Evolutionary conservation across 2,797 vertebrate species (phyloP).

Genomic region (Varecia variegata): DNA sequence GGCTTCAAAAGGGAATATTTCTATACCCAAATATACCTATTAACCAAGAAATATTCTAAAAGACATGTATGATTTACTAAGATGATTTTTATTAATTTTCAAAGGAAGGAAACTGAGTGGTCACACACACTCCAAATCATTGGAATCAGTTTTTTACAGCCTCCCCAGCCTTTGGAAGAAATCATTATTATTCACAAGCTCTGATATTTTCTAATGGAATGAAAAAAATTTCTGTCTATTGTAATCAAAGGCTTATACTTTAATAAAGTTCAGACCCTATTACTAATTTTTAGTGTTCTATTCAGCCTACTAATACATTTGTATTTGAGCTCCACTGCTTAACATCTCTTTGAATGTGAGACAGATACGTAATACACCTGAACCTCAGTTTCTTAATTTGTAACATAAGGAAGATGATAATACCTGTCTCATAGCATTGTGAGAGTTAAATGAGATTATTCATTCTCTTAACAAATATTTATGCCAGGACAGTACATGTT

Average conservation of each 20-base stretch:
- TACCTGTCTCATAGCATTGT: background rate
- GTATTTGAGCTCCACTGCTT: background rate
- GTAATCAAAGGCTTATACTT: background rate
- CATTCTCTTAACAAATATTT: background rate
- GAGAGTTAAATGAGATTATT: background rate
- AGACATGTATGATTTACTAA: background rate
- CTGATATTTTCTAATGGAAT: background rate
- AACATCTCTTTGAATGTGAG: background rate
- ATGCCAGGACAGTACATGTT: background rate
- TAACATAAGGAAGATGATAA: background rate
- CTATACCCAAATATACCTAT: background rate
- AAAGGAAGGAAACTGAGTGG: background rate
- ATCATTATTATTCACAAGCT: background rate
- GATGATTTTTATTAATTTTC: slow-evolving; percentile 11
- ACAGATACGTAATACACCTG: background rate
- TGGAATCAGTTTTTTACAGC: background rate
- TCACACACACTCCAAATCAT: background rate
- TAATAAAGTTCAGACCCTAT: background rate
- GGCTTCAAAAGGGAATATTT: background rate
- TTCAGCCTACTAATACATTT: background rate
- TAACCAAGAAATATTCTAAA: background rate
- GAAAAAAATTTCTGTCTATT: background rate
- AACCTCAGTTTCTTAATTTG: background rate
- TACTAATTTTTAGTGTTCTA: background rate
- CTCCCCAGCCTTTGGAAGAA: background rate